Conservation (phyloP, 2,113 vertebrate species). For the Prunella himalayana region DNA sequence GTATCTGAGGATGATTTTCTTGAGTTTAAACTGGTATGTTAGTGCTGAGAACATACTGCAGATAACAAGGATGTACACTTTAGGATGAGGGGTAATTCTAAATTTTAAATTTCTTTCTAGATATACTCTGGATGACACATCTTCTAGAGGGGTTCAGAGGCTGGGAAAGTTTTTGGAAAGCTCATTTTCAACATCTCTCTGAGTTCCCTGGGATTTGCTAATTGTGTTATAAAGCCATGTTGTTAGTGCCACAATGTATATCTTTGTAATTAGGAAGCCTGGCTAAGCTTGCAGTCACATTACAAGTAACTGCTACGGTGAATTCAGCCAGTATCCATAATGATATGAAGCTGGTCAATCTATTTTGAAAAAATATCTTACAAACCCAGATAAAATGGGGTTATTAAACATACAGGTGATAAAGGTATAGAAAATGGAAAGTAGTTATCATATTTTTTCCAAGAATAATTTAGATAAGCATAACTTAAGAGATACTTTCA, state of each 20-base stretch:
- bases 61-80: not conserved
- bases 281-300: not conserved
- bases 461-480: not conserved
- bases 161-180: not conserved
- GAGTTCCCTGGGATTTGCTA: not conserved
- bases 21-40: not conserved
- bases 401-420: not conserved
- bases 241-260: not conserved
- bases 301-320: not conserved
- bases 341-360: not conserved
- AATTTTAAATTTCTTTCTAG: not conserved
- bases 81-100: not conserved
- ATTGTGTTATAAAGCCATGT: not conserved
- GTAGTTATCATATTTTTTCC: not conserved
- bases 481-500: not conserved
- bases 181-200: not conserved
- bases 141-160: not conserved
- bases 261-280: not conserved
- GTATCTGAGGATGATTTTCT: not conserved
- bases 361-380: not conserved
- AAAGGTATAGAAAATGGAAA: not conserved
- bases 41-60: not conserved
- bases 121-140: not conserved
- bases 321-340: not conserved
- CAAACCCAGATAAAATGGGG: not conserved